Base-by-base conservation (phyloP, 2,797 vertebrate species). In the Tinamus major region DNA sequence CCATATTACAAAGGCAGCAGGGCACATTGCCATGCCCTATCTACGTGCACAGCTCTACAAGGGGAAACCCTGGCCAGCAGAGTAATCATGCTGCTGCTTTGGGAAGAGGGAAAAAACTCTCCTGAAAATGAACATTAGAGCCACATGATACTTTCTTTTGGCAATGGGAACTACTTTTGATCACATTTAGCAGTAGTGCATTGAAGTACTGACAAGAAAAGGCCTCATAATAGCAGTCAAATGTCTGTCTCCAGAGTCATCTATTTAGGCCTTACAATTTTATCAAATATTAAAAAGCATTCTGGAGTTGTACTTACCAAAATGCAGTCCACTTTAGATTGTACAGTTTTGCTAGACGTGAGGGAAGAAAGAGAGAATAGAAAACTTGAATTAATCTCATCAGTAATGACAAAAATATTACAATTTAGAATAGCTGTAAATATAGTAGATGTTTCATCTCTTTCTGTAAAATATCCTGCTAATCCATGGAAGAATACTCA, bases 261-360 rank as follows among this genome's bases (percentile, higher is more conserved):
- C 85, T 90, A 92, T 70, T 92, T 81, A 35, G 58, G 69, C 79
- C 79, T 62, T 51, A 48, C 44, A 85, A 76, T 62, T 79, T 91
- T 72, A 93, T 91, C 82, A 95, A 95, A 92, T 69, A 91, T 94
- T 89, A 71, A 93, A 90, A 92, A 93, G 62, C 69, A 79, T 95
- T 79, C 83, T 75, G 42, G 71, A 85, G 72, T 92, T 92, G 94
- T 97, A 99, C 99, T 99, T 97, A 99, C 99, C 99, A 99, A 98
- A 98, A 99, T 99, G 98, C 98, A 99, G 98, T 99, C 99, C 98
- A 99, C 99, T 98, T 99, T 99, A 96, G 98, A 99, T 97, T 99
- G 99, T 98, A 99, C 99, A 94, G 99, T 99, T 99, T 99, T 99
- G 98, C 99, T 99, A 98, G 88, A 95, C 0, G n/a, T 12, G 63